These are phyloP conservation scores for Macaria liturata DNA, from an alignment of 2,888 invertebrate genomes.

Conservation along the genomic window DNA sequence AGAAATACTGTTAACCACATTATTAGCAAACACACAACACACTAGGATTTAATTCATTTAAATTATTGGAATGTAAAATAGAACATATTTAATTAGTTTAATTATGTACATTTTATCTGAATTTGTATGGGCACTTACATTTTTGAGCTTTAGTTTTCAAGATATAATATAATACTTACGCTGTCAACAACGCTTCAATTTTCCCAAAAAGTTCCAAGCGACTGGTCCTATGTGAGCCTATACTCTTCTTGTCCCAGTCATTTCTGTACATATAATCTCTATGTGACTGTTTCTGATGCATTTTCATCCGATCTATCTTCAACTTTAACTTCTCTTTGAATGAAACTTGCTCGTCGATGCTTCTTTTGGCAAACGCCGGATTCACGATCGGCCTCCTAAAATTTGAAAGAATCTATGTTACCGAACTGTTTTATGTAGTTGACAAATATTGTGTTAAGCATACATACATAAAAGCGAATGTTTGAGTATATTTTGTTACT, in stretches of 20 bases:
- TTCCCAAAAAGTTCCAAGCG: conserved; percentile 85
- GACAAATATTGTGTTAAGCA: no score
- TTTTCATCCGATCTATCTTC: conserved; percentile 60
- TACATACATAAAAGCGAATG: no score
- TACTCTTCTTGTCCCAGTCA: conserved; percentile 50
- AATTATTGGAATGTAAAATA: no score
- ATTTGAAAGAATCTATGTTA: conserved; percentile 14
- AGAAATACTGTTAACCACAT: no score
- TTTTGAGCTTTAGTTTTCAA: no score
- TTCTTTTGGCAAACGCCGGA: conserved; percentile 70
- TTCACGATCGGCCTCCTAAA: conserved; percentile 57
- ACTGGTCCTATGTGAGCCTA: conserved; percentile 84
- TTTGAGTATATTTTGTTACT: no score
- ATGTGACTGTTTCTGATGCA: conserved; percentile 59
- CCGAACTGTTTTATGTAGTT: no score
- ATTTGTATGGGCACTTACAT: no score
- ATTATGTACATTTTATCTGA: no score
- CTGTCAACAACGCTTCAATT: conserved; percentile 83
- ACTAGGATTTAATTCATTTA: no score
- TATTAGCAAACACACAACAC: no score
- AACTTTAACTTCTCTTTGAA: conserved; percentile 66
- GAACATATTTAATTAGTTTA: no score
- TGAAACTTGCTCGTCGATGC: conserved; percentile 47
- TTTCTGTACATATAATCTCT: conserved; percentile 56
- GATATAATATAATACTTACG: conserved; percentile 73